Conservation (phyloP, 2,113 vertebrate species). For the Sander vitreus region DNA sequence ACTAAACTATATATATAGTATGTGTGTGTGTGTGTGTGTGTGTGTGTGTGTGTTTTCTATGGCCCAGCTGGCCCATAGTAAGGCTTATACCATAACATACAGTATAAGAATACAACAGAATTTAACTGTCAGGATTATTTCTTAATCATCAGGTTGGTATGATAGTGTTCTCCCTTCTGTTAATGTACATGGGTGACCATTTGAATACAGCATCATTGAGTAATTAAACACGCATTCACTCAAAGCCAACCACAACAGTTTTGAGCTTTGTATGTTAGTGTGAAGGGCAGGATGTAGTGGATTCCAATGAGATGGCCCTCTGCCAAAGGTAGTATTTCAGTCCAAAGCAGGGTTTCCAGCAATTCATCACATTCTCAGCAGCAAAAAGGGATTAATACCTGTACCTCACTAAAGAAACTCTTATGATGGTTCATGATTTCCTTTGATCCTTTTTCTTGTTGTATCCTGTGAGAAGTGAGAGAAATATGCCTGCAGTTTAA, state of each 20-base stretch:
- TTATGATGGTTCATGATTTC: not conserved
- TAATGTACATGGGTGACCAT: not conserved
- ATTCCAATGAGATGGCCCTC: conserved; percentile 21
- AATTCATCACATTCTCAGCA: conserved; percentile 32
- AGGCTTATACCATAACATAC: not conserved
- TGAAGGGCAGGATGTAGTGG: not conserved
- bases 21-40: not conserved
- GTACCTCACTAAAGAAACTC: not conserved
- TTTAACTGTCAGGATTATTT: not conserved
- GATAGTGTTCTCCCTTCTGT: not conserved
- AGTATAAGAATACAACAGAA: not conserved
- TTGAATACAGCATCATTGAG: not conserved
- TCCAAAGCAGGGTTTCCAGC: conserved; percentile 6
- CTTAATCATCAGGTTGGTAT: not conserved
- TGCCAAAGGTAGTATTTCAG: conserved; percentile 5
- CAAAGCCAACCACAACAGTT: not conserved
- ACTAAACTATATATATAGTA: not conserved
- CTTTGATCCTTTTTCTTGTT: conserved; percentile 11
- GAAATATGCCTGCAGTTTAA: not conserved
- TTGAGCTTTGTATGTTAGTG: not conserved
- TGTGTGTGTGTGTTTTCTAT: not conserved
- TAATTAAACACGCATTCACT: not conserved
- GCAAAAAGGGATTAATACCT: conserved; percentile 10
- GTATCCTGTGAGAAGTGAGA: not conserved
- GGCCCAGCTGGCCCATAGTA: not conserved